These are phyloP conservation scores for Gadus macrocephalus DNA, from an alignment of 2,113 vertebrate species.

Conservation along the genomic window DNA sequence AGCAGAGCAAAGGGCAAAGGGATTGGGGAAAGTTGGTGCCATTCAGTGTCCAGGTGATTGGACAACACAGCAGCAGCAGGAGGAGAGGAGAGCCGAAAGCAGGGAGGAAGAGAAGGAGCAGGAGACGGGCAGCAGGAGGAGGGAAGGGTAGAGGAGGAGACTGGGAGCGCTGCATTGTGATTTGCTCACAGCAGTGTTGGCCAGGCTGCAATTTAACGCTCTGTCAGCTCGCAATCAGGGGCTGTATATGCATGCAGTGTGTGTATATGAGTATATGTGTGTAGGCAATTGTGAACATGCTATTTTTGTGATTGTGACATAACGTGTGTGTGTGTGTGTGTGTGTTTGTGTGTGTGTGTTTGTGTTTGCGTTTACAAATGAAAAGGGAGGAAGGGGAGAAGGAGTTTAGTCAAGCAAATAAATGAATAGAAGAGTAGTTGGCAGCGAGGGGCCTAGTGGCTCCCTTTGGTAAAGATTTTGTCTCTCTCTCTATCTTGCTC, in stretches of 20 bases:
- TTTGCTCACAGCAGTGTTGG: conserved; percentile 55
- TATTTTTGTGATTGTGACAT: no score
- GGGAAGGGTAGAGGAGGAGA: conserved; percentile 43
- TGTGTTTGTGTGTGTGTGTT: conserved; percentile 25
- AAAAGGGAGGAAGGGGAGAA: conserved; percentile 21
- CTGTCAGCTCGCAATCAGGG: conserved; percentile 60
- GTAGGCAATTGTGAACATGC: neutral
- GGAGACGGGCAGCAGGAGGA: conserved; percentile 10
- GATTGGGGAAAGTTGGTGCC: neutral
- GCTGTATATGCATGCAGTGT: conserved; percentile 11
- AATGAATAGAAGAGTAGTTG: conserved; percentile 47
- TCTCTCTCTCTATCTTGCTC: conserved; percentile 13
- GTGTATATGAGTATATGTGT: conserved; percentile 18
- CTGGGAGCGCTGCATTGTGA: conserved; percentile 46
- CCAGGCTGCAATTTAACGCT: conserved; percentile 67
- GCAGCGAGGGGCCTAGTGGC: conserved; percentile 29
- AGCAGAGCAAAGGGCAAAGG: neutral
- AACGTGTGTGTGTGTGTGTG: neutral
- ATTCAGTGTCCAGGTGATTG: neutral
- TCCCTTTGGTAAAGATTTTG: conserved; percentile 36
- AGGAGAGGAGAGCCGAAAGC: conserved; percentile 14
- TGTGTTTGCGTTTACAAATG: conserved; percentile 35
- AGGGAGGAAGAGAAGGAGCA: conserved; percentile 31
- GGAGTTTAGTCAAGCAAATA: conserved; percentile 27
- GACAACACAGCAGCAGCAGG: neutral